phyloP scores from a whole-genome alignment of 2,888 invertebrate genomes.

The Belgica antarctica region DNA sequence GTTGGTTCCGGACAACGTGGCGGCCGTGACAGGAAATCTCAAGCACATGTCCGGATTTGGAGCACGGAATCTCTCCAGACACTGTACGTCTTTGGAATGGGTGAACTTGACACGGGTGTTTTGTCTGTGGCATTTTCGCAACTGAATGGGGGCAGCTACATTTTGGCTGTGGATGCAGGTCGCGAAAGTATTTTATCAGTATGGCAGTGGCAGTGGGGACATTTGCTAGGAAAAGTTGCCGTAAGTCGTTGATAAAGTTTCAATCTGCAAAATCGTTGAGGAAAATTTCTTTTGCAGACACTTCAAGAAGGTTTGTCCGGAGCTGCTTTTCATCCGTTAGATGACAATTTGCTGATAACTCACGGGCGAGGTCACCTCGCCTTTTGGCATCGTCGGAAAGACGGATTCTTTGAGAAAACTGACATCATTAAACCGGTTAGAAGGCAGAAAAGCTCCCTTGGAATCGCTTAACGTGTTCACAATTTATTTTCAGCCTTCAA shows the following conservation, averaged over 20 bases:
- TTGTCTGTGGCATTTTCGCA: constrained; percentile 87
- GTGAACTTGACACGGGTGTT: constrained; percentile 83
- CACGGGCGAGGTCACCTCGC: constrained; percentile 88
- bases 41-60: constrained; percentile 90
- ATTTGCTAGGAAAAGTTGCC: constrained; percentile 88
- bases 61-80: constrained; percentile 86
- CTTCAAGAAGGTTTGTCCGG: constrained; percentile 84
- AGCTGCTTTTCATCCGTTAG: constrained; percentile 86
- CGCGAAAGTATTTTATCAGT: constrained; percentile 86
- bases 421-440: constrained; percentile 84
- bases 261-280: background rate
- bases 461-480: constrained; percentile 22
- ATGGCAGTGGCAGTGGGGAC: constrained; percentile 95
- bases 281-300: constrained; percentile 61
- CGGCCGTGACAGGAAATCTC: constrained; percentile 78
- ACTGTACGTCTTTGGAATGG: constrained; percentile 86
- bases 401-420: constrained; percentile 85
- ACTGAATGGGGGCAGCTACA: constrained; percentile 87
- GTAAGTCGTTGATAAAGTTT: constrained; percentile 61
- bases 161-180: constrained; percentile 84
- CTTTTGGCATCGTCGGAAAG: constrained; percentile 89
- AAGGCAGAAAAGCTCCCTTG: too few relatives aligned
- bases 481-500: constrained; percentile 63
- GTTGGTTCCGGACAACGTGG: constrained; percentile 88
- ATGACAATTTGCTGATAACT: constrained; percentile 86